Evolutionary conservation across 2,113 vertebrate genomes (phyloP), one percentile per base, ranked within the genome.

Genomic region (Grus americana): DNA sequence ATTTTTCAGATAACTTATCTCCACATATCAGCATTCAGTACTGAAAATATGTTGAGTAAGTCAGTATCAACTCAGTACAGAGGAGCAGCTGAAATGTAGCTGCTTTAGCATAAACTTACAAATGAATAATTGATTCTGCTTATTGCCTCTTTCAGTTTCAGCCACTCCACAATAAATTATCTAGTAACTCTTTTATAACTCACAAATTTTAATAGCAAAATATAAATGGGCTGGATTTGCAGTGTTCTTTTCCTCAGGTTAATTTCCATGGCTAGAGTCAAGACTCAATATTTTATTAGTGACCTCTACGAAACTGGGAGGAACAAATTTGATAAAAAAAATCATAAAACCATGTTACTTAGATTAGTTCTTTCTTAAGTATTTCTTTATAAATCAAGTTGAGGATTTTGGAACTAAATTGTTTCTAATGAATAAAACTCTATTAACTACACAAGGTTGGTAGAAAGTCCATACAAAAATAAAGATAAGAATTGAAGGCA

Each of bases 101-200:
- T 90, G 52, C 73, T 96, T 96, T 96, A 91, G 96, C 94, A 93
- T 94, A 94, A 96, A 93, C 36, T 90, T 79, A 59, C 36, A 94
- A 91, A 97, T 95, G 52, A 97, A 96, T 97, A 93, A 97, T 96
- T 97, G 83, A 91, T 83, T 91, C 65, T 96, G 75, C 49, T 97
- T 97, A 98, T 97, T 95, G 75, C 88, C 57, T 97, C 78, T 96
- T 97, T 95, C 85, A 95, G 79, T 92, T 80, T 95, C 79, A 23
- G 27, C 94, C 86, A 93, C 30, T 95, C 42, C 20, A 62, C 83
- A 93, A 95, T 97, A 96, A 97, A 98, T 97, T 97, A 97, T 90
- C 93, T 71, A 84, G 65, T 93, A 97, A 96, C 73, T 94, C 78
- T 95, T 93, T 93, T 86, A 92, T 58, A 95, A 94, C 52, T 93